These are phyloP conservation scores for Lasaia peninsularis DNA, from an alignment of 1,140 invertebrate genomes.

Conservation along the genomic window DNA sequence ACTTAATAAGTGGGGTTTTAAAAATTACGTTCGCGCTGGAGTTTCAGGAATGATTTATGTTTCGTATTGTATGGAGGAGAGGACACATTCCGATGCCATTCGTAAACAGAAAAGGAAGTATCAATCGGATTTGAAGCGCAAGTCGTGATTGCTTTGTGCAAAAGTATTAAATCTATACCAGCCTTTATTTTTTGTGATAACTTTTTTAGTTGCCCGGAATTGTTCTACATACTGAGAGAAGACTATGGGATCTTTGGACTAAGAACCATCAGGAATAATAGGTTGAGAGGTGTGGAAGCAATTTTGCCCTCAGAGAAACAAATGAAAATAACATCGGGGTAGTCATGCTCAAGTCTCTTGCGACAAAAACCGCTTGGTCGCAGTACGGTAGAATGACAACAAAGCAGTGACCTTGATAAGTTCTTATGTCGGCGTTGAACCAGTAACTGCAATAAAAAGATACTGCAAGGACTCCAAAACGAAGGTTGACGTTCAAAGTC, in stretches of 20 bases:
- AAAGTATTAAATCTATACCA: slow-evolving; percentile 14
- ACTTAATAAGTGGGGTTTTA: slow-evolving; percentile 12
- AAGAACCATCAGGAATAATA: slow-evolving; percentile 28
- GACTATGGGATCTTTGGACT: slow-evolving; percentile 29
- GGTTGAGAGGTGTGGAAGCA: slow-evolving; percentile 28
- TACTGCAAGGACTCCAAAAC: slow-evolving; percentile 29
- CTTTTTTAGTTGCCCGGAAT: slow-evolving; percentile 30
- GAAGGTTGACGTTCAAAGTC: slow-evolving; percentile 48
- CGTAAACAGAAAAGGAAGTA: slow-evolving; percentile 30
- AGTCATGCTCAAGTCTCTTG: slow-evolving; percentile 24
- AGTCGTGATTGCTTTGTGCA: slow-evolving; percentile 29
- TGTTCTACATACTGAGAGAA: slow-evolving; percentile 25
- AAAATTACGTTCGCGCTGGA: slow-evolving; percentile 21
- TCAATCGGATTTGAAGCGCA: slow-evolving; percentile 31
- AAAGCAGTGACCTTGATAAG: slow-evolving; percentile 61
- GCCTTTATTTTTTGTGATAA: slow-evolving; percentile 32
- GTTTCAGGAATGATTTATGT: slow-evolving; percentile 22
- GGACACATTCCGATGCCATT: slow-evolving; percentile 31
- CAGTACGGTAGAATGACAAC: slow-evolving; percentile 65
- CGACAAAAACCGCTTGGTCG: slow-evolving; percentile 38
- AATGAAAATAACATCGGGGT: slow-evolving; percentile 40
- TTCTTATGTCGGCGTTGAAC: slow-evolving; percentile 46
- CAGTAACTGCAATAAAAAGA: slow-evolving; percentile 37
- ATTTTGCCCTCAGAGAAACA: slow-evolving; percentile 42
- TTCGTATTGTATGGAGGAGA: slow-evolving; percentile 34